Base-by-base conservation (phyloP, 2,888 invertebrate genomes). In the Acrobasis suavella region DNA sequence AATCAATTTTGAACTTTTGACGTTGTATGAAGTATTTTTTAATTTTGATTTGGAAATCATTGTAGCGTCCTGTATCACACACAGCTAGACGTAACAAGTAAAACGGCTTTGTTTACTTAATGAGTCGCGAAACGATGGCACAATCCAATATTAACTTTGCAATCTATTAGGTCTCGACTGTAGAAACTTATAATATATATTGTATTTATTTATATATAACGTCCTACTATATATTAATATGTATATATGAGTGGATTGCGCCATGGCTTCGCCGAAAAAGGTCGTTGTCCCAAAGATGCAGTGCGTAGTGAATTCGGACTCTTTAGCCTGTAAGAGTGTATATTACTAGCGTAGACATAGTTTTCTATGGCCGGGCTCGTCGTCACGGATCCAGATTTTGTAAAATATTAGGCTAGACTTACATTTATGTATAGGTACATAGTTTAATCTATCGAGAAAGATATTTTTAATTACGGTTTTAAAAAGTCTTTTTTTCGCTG, bases 391-490 rank as follows among this genome's bases (percentile, higher is more conserved):
- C 67, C 63, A 66, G 65, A 69, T 69, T 72, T 78, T 91, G 90
- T 91, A 91, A 87, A 83, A 83, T 90, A 87, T 77, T 86, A 89
- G 83, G 74, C 73, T 87, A 85, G 78, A 71, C 55, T 65, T 69
- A 72, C 68, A 65, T 69, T 71, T 73, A 77, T 80, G 74, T 79
- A 77, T 81, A 81, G 78, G 83, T 82, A 85, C 83, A 74, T 80
- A 82, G 82, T 73, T 68, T 77, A 76, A 73, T 81, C 78, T 84
- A 84, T 83, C 76, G 79, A 75, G 81, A 85, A 86, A 85, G 85
- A 91, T 90, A 90, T 91, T 91, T 90, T 91, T 88, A 83, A 84
- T 81, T 82, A 81, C 80, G 71, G 80, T 76, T 80, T 75, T 74
- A 75, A 78, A 71, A 66, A 62, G 62, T 65, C 70, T 74, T 73